Evolutionary conservation across 2,113 vertebrate genomes (phyloP), one percentile per base, ranked within the genome.

Genomic region (Ptilorrhoa leucosticta): DNA sequence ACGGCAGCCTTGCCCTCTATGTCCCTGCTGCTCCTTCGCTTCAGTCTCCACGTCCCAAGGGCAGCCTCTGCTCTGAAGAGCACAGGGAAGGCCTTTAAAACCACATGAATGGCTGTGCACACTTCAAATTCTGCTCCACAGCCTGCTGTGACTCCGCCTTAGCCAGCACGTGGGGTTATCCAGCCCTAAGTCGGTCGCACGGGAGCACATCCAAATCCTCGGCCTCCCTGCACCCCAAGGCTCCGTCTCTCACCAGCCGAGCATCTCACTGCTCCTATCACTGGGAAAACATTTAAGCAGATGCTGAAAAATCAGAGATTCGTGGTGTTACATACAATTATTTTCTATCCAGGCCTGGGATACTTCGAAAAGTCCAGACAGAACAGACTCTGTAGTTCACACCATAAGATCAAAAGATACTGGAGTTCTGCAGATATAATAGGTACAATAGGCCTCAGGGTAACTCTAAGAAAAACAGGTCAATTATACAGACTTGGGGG

Each of bases 31-130:
- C 71, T 40, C 71, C 15, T 20, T 5, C 7, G 3, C 47, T 26
- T 39, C 58, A 45, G 17, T 7, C 20, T n/a, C 50, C 1, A 0
- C 65, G 35, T 4, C 19, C 45, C 39, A 15, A n/a, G 27, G 56
- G 53, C 58, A 42, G 57, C 48, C 40, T 45, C 73, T 60, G 78
- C 64, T 69, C 39, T 27, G 50, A 18, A 21, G 60, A 26, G 2
- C 20, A 0, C 1, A 8, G 60, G 56, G 11, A 39, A n/a, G 11
- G 11, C 27, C 39, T 86, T 51, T 7, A 35, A 27, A 75, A n/a
- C 11, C 19, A 4, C 42, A 0, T 0, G 1, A 54, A 16, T 33
- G 2, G 21, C 9, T 7, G 9, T 15, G 63, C 6, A 6, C 47
- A 20, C 26, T 23, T 28, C 68, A 45, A 28, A 72, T 26, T 16